A percentile compares a stretch with the other conserved stretches of the same genome.
These are phyloP conservation scores for Boulengeromyrus knoepffleri DNA, from an alignment of 2,113 vertebrate species.

Conservation along the genomic window DNA sequence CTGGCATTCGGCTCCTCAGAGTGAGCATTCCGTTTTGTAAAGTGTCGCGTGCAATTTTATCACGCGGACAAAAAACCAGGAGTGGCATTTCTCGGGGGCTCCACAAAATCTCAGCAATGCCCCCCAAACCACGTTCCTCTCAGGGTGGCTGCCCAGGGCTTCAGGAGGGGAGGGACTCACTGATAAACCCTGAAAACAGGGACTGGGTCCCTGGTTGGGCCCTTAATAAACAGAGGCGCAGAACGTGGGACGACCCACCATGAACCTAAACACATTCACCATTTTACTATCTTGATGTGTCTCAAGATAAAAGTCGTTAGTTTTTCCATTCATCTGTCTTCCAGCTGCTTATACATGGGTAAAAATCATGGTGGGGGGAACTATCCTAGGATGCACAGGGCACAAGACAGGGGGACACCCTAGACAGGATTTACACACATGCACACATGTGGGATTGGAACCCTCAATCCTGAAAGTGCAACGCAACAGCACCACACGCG, in stretches of 20 bases:
- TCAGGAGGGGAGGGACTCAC: neutral
- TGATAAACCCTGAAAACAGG: neutral
- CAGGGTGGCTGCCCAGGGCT: neutral
- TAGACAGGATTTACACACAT: neutral
- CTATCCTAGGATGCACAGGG: neutral
- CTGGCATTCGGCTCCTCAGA: conserved; percentile 48
- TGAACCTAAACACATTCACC: neutral
- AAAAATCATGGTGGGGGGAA: neutral
- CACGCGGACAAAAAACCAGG: neutral
- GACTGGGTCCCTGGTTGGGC: neutral
- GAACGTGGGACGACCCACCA: neutral
- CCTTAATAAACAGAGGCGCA: neutral
- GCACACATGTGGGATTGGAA: neutral
- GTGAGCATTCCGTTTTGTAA: conserved; percentile 45
- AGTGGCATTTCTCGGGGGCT: conserved; percentile 14
- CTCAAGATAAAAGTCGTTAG: neutral
- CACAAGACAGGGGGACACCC: neutral
- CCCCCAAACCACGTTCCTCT: neutral
- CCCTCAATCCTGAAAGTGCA: neutral
- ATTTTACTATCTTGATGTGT: neutral
- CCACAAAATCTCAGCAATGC: neutral
- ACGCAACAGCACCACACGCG: neutral
- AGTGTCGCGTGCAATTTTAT: conserved; percentile 43
- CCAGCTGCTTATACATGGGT: neutral
- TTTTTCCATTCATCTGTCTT: neutral